Conservation (phyloP, 2,888 invertebrate species). For the Drosophila birchii region DNA sequence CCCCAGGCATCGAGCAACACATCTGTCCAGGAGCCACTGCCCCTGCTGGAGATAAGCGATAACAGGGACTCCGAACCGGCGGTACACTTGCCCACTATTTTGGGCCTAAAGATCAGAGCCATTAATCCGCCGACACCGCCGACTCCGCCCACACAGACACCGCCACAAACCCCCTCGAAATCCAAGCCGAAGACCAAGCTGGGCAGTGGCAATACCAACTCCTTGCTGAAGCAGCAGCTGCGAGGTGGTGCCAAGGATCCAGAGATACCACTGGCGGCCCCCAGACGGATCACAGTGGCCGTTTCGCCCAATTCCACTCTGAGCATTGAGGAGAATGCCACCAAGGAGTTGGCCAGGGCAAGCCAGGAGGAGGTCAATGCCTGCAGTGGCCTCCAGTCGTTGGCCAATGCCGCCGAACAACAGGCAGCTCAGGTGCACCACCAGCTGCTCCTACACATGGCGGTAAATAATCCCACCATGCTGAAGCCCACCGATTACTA, state of each 20-base stretch:
- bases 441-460: slow-evolving; percentile 83
- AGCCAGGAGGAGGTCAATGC: slow-evolving; percentile 46
- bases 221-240: slow-evolving; percentile 83
- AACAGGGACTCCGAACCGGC: slow-evolving; percentile 45
- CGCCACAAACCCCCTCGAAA: slow-evolving; percentile 7
- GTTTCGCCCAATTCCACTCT: slow-evolving; percentile 6
- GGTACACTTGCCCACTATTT: slow-evolving; percentile 79
- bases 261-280: slow-evolving; percentile 34
- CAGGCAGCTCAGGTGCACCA: slow-evolving; percentile 77
- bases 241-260: slow-evolving; percentile 78
- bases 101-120: slow-evolving; percentile 81
- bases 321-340: slow-evolving; percentile 44
- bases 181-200: slow-evolving; percentile 43
- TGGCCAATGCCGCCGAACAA: slow-evolving; percentile 81
- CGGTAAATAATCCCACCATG: slow-evolving; percentile 70
- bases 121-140: slow-evolving; percentile 49
- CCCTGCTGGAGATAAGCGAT: slow-evolving; percentile 45
- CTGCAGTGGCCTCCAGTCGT: slow-evolving; percentile 77
- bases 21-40: slow-evolving; percentile 9
- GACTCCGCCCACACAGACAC: slow-evolving; percentile 17
- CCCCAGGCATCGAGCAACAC: slow-evolving; percentile 2
- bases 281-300: slow-evolving; percentile 24
- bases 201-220: slow-evolving; percentile 62
- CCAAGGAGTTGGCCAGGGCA: slow-evolving; percentile 27
- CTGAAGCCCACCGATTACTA: slow-evolving; percentile 67